These are phyloP conservation scores for Malaclemys terrapin DNA, from an alignment of 2,113 vertebrate species.

Conservation along the genomic window DNA sequence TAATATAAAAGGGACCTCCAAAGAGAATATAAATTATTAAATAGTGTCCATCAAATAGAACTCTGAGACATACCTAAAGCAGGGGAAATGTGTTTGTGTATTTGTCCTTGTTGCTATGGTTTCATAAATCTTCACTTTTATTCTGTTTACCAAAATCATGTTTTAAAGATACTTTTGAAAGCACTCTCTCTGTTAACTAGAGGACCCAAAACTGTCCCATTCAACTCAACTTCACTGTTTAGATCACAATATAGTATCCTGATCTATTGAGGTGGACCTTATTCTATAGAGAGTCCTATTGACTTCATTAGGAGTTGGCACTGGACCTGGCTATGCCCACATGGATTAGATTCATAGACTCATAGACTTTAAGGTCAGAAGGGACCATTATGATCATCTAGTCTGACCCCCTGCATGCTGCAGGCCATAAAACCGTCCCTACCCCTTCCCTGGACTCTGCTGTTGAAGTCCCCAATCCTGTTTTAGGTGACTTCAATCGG, in stretches of 20 bases:
- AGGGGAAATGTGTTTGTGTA: not conserved
- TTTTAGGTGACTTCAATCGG: too few relatives aligned
- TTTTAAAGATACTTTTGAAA: not conserved
- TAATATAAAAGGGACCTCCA: not conserved
- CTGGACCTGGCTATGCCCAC: not conserved
- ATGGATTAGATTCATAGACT: not conserved
- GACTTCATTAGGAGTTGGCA: not conserved
- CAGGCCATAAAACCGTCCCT: too few relatives aligned
- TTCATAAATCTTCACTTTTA: not conserved
- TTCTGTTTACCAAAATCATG: not conserved
- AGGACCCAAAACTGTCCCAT: not conserved
- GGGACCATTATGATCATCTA: too few relatives aligned
- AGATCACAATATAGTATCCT: not conserved
- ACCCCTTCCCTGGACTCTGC: too few relatives aligned
- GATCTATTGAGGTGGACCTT: not conserved
- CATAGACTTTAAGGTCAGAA: too few relatives aligned
- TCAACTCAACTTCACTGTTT: not conserved
- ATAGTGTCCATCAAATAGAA: not conserved
- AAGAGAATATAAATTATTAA: not conserved
- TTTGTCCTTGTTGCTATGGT: constrained; percentile 1
- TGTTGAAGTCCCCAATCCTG: too few relatives aligned
- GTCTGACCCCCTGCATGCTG: too few relatives aligned
- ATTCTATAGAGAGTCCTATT: not conserved
- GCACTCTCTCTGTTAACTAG: not conserved
- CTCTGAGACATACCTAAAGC: not conserved